phyloP scores from a whole-genome alignment of 2,113 vertebrate species.

The Elanus axillaris region DNA sequence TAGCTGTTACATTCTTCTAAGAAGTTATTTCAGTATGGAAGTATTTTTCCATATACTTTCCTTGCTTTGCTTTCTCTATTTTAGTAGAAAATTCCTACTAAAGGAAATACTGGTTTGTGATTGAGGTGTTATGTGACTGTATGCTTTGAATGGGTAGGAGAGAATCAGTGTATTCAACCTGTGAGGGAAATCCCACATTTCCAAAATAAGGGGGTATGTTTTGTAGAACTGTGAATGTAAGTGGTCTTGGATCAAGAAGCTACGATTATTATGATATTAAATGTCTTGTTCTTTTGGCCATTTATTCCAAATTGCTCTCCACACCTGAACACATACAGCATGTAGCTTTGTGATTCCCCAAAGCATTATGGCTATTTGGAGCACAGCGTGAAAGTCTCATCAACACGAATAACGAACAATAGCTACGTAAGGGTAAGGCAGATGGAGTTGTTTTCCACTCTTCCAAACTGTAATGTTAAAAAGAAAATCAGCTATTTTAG shows the following conservation, averaged over 20 bases:
- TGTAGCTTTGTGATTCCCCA: not conserved
- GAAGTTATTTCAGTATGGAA: not conserved
- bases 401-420: not conserved
- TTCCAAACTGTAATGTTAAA: constrained; percentile 42
- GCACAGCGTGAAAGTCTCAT: constrained; percentile 9
- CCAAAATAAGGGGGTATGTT: not conserved
- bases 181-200: not conserved
- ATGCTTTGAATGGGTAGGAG: not conserved
- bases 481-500: constrained; percentile 57
- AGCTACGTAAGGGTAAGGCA: constrained; percentile 26
- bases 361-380: not conserved
- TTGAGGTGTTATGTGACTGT: not conserved
- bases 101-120: not conserved
- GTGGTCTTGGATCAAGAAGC: not conserved
- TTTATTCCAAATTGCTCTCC: not conserved
- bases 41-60: not conserved
- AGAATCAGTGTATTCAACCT: not conserved
- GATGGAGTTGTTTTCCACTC: constrained; percentile 58
- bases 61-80: not conserved
- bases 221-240: not conserved
- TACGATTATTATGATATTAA: not conserved
- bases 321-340: not conserved
- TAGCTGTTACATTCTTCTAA: not conserved
- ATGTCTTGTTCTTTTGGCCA: not conserved
- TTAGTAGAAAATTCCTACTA: not conserved